These are phyloP conservation scores for Cyphotilapia sp. DNA, from an alignment of 2,113 vertebrate genomes.

Conservation along the genomic window DNA sequence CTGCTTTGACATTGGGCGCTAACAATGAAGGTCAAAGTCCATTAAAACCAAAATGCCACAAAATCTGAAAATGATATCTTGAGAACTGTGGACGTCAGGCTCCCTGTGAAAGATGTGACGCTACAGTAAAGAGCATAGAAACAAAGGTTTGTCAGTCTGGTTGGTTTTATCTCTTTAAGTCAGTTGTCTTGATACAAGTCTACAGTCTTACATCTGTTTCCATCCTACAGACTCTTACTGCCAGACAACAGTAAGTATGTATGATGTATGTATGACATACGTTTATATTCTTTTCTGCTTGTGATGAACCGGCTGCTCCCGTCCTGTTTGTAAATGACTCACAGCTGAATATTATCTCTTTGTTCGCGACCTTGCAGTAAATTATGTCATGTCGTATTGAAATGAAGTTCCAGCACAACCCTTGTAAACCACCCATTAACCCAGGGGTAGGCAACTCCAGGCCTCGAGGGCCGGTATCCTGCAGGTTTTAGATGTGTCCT, in stretches of 20 bases:
- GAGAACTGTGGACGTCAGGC: background rate
- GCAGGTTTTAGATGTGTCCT: too few relatives aligned
- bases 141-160: fast-evolving
- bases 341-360: background rate
- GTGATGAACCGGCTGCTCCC: background rate
- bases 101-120: background rate
- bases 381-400: background rate
- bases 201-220: background rate
- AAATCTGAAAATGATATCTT: background rate
- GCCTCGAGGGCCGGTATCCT: too few relatives aligned
- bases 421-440: too few relatives aligned
- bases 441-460: too few relatives aligned
- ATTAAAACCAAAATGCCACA: background rate
- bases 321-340: background rate
- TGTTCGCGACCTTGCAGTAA: too few relatives aligned
- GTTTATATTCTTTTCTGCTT: background rate
- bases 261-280: fast-evolving
- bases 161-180: background rate
- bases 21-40: background rate
- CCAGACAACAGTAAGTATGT: background rate
- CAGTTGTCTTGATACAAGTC: background rate
- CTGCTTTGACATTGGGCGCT: background rate
- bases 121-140: background rate
- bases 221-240: background rate
- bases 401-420: background rate